A percentile compares a stretch with the other conserved stretches of the same genome.
These are phyloP conservation scores for Engystomops pustulosus DNA, from an alignment of 2,113 vertebrate genomes.

Conservation along the genomic window DNA sequence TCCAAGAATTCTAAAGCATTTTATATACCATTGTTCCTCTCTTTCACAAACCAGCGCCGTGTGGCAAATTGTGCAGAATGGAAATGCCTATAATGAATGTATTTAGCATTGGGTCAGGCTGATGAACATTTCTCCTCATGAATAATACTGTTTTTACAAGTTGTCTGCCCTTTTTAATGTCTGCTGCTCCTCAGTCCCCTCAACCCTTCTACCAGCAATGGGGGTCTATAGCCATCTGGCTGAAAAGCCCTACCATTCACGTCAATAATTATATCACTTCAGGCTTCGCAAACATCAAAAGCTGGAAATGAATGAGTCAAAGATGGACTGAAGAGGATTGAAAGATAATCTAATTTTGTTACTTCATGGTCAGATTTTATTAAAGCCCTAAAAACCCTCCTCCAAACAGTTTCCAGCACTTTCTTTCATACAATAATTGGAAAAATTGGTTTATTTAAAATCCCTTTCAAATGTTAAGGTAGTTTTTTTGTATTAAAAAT, in stretches of 20 bases:
- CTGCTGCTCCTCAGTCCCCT: constrained; percentile 66
- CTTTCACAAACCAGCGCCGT: constrained; percentile 78
- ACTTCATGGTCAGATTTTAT: constrained; percentile 69
- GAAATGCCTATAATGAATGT: constrained; percentile 89
- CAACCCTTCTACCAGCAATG: constrained; percentile 79
- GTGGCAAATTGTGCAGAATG: constrained; percentile 89
- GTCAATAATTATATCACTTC: constrained; percentile 85
- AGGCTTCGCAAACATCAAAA: constrained; percentile 76
- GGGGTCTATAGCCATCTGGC: constrained; percentile 86
- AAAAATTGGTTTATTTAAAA: constrained; percentile 66
- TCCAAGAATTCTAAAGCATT: constrained; percentile 75
- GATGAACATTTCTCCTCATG: constrained; percentile 84
- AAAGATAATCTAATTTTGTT: constrained; percentile 77
- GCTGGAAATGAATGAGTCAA: constrained; percentile 76
- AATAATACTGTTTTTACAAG: constrained; percentile 86
- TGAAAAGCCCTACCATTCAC: constrained; percentile 78
- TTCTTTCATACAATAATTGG: constrained; percentile 66
- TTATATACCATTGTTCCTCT: constrained; percentile 79
- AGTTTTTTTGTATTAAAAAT: constrained; percentile 62
- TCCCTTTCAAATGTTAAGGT: constrained; percentile 62
- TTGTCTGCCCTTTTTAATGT: constrained; percentile 78
- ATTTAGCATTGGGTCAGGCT: constrained; percentile 87
- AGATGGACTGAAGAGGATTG: constrained; percentile 70
- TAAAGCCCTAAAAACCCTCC: constrained; percentile 64
- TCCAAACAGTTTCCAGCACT: constrained; percentile 66